A percentile compares a stretch with the other conserved stretches of the same genome.
phyloP scores from a whole-genome alignment of 2,113 vertebrate species.

The Tinamus guttatus region DNA sequence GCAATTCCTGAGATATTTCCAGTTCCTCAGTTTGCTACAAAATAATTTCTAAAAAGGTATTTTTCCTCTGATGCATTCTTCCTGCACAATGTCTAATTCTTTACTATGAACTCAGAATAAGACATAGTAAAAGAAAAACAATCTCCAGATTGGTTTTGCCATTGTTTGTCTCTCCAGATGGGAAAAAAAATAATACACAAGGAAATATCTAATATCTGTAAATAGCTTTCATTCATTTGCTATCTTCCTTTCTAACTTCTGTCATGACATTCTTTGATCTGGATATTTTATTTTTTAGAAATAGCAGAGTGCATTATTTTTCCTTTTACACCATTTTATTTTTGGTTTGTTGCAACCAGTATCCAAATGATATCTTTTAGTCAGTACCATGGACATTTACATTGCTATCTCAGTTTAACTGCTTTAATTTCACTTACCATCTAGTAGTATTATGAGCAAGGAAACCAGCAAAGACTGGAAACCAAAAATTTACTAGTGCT shows the following conservation, averaged over 20 bases:
- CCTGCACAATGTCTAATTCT: not conserved
- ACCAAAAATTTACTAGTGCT: not conserved
- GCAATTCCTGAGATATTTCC: not conserved
- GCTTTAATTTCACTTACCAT: fast-evolving
- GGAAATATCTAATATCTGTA: not conserved
- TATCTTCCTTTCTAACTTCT: not conserved
- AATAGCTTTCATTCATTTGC: not conserved
- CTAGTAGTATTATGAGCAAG: fast-evolving
- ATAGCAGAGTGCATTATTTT: not conserved
- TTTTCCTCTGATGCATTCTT: not conserved
- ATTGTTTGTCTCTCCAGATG: not conserved
- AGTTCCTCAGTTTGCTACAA: not conserved
- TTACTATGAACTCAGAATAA: not conserved
- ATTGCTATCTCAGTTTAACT: fast-evolving
- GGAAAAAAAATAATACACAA: not conserved
- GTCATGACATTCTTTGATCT: not conserved
- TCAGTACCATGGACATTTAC: not conserved
- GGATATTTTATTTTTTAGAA: not conserved
- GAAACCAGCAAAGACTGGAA: not conserved
- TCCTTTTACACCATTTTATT: fast-evolving
- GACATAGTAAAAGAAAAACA: not conserved
- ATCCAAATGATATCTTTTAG: fast-evolving
- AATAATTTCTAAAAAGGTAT: not conserved
- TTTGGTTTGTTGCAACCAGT: fast-evolving
- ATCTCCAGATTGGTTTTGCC: not conserved